These are phyloP conservation scores for Podarcis muralis DNA, from an alignment of 2,113 vertebrate species.

Conservation along the genomic window DNA sequence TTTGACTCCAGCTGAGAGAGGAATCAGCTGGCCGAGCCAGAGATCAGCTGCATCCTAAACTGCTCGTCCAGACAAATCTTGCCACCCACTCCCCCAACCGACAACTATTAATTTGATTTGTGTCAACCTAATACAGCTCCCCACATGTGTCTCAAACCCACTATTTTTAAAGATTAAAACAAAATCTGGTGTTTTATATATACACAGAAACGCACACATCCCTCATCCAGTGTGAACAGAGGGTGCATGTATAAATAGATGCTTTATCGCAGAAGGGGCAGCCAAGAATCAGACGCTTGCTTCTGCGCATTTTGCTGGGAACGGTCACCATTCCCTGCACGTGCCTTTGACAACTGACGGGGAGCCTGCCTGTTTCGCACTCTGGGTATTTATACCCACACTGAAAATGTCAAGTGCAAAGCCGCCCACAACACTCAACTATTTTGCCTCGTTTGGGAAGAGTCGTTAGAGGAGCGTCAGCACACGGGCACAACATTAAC, in stretches of 20 bases:
- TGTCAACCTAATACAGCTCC: background rate
- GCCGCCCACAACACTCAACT: background rate
- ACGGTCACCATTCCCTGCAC: background rate
- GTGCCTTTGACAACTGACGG: background rate
- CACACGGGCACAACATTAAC: background rate
- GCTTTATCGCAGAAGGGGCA: background rate
- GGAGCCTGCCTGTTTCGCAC: background rate
- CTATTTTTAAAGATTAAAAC: background rate
- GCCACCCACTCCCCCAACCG: no score
- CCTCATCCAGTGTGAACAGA: background rate
- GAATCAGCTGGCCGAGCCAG: no score
- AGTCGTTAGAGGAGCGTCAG: background rate
- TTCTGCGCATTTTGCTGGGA: background rate
- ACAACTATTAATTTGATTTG: background rate
- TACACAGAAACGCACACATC: background rate
- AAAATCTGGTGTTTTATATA: background rate
- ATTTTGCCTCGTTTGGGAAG: background rate
- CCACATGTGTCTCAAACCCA: background rate
- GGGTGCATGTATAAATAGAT: background rate
- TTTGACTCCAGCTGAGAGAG: no score
- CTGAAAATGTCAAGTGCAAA: conserved; percentile 9
- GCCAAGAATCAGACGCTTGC: background rate
- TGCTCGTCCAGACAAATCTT: no score
- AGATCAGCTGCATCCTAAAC: no score
- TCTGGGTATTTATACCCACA: background rate